Evolutionary conservation across 2,888 invertebrate species (phyloP), one percentile per base, ranked within the genome.

Genomic region (Arge pagana): DNA sequence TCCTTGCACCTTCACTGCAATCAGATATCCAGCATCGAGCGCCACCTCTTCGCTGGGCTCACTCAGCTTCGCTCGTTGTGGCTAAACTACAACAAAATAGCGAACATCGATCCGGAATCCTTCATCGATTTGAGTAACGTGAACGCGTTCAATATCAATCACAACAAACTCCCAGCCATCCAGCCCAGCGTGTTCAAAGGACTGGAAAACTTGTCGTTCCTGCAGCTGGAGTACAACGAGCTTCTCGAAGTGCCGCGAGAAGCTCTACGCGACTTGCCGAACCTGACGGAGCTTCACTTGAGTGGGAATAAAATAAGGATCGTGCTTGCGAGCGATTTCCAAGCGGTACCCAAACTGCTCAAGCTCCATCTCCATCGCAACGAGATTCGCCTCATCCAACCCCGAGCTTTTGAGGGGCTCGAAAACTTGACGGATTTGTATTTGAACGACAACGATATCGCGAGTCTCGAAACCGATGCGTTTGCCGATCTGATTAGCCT

Each of bases 171-270:
- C 50, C 59, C 54, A 19, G 70, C 67, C 55, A 72, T 79, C 36
- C 71, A 74, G 55, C 64, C 70, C 1, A 76, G 71, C 52, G 68
- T 76, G 10, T 79, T 79, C 54, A 71, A 73, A 30, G 76, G 77
- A 3, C 50, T 79, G 54, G 67, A 62, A 21, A 68, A 70, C 41
- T 59, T 79, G 21, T 70, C 68, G 54, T 64, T 60, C 45, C 58
- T 79, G 16, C 66, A 77, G 58, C 63, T 79, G 24, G 69, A 72
- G 6, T 63, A 67, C 33, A 79, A 79, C 52, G 56, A 65, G n/a
- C n/a, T n/a, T n/a, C n/a, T n/a, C n/a, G n/a, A n/a, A n/a, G n/a
- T 60, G 18, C 48, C 16, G 1, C 39, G 48, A 5, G 52, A 28
- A 4, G 63, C 60, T 4, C 58, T 64, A 21, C 40, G 15, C 4